A percentile compares a stretch with the other conserved stretches of the same genome.
These are phyloP conservation scores for Odontamblyopus rebecca DNA, from an alignment of 2,797 vertebrate species.

Conservation along the genomic window DNA sequence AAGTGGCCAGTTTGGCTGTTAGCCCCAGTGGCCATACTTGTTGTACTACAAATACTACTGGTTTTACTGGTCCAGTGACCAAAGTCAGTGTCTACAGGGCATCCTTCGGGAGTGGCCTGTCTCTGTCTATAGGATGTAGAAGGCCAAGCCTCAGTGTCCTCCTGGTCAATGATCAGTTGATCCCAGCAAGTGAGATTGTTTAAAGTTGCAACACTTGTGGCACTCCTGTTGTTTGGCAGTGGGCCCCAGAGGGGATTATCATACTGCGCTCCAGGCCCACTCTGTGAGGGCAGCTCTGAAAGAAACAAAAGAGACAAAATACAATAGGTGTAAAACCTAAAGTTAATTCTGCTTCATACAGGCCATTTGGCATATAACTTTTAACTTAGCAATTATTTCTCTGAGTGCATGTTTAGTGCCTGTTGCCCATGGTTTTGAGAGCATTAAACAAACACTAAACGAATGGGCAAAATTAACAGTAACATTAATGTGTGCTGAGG, in stretches of 20 bases:
- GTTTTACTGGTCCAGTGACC: constrained; percentile 79
- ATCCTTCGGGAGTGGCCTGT: constrained; percentile 88
- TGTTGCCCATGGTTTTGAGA: not conserved
- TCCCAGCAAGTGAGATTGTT: constrained; percentile 84
- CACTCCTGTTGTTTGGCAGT: constrained; percentile 86
- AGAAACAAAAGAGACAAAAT: constrained; percentile 46
- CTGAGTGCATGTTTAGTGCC: not conserved
- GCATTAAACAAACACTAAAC: not conserved
- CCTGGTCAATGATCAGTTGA: constrained; percentile 90
- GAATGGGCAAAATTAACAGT: no score
- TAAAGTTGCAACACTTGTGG: constrained; percentile 78
- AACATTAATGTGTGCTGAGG: not conserved
- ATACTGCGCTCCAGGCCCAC: constrained; percentile 92
- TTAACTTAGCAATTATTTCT: not conserved
- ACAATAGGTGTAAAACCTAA: not conserved
- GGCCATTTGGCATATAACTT: not conserved
- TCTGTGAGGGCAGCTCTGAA: constrained; percentile 84
- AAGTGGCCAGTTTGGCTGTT: constrained; percentile 84
- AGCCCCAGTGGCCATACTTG: constrained; percentile 94
- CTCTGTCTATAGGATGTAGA: constrained; percentile 87
- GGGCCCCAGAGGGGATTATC: constrained; percentile 92
- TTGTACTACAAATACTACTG: constrained; percentile 81
- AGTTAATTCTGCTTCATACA: not conserved
- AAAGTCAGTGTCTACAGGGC: constrained; percentile 89
- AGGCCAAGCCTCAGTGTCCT: constrained; percentile 92